Evolutionary conservation across 2,797 vertebrate species (phyloP), one percentile per base, ranked within the genome.

Genomic region (Darevskia nairensis): DNA sequence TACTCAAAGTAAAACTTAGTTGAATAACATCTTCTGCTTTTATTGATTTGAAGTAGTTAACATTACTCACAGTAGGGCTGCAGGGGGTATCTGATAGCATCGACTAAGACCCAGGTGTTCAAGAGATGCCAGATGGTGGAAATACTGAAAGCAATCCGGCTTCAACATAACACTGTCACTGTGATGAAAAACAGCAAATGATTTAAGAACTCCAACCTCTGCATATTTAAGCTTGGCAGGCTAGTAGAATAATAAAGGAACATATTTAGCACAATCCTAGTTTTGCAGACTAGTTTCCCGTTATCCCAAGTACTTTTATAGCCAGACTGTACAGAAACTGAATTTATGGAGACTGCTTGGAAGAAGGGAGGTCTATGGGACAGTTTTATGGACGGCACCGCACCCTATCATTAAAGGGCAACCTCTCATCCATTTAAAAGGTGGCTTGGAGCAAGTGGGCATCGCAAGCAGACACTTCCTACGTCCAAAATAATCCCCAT

Each of bases 81-180:
- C 97, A 3, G 98, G 97, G 91, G 98, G 96, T 86, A 99, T 98
- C 96, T 99, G 98, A 1, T 99, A 99, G 95, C 99, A 99, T 92
- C 98, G 98, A 69, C 98, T 99, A 92, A 99, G 96, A 8, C 97
- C 97, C 39, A 99, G 96, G 82, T 99, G 98, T 82, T 94, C 94
- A 83, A 97, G 95, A 89, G 97, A 97, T 23, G 0, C 17, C 41
- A 99, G 97, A 11, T 96, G 96, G 68, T 93, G 95, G 77, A 99
- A 97, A 87, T 98, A 95, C 0, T 95, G 95, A 93, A 99, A 98
- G 92, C 97, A 97, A 90, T 98, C 98, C 0, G 97, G 95, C 75
- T 97, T 98, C 93, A 99, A 95, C 95, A 98, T 97, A 69, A 98
- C 96, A 17, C 98, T 99, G 95, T 99, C 98, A 85, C 98, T 99